phyloP scores from a whole-genome alignment of 2,888 invertebrate genomes.

The Lepetodrilus schrolli region DNA sequence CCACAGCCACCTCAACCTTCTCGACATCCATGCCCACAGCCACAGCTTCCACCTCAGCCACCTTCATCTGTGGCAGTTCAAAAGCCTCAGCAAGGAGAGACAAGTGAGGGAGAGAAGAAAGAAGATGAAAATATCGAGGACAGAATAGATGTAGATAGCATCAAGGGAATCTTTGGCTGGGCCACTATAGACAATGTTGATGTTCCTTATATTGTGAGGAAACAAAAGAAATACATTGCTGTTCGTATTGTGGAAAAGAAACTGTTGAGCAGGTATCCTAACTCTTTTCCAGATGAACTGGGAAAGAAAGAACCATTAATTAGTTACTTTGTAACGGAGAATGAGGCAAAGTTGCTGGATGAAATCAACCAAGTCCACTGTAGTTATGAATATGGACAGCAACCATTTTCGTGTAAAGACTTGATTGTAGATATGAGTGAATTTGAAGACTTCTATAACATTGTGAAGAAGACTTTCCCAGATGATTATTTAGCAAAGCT shows the following conservation, averaged over 20 bases:
- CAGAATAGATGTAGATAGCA: slow-evolving; percentile 62
- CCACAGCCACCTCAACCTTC: not conserved
- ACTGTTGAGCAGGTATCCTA: slow-evolving; percentile 77
- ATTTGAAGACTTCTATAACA: slow-evolving; percentile 90
- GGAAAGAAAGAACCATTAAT: slow-evolving; percentile 91
- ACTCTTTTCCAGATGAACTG: slow-evolving; percentile 84
- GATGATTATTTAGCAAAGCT: slow-evolving; percentile 51
- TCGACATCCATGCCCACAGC: not conserved
- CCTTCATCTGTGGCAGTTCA: not conserved
- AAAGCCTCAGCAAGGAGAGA: not conserved
- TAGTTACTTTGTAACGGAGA: slow-evolving; percentile 93
- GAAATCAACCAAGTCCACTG: slow-evolving; percentile 95
- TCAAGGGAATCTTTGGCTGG: slow-evolving; percentile 87
- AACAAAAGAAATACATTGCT: slow-evolving; percentile 90
- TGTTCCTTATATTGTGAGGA: slow-evolving; percentile 89
- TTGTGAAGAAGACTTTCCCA: slow-evolving; percentile 78
- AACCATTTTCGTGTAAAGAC: slow-evolving; percentile 90
- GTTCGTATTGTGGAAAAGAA: slow-evolving; percentile 95
- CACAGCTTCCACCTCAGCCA: not conserved
- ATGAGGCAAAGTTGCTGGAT: slow-evolving; percentile 90
- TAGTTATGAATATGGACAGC: slow-evolving; percentile 91
- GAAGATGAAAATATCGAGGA: slow-evolving; percentile 33
- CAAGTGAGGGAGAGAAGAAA: slow-evolving; percentile 5
- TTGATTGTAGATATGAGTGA: slow-evolving; percentile 90
- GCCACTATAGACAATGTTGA: slow-evolving; percentile 83